Evolutionary conservation across 2,797 vertebrate species (phyloP).

Genomic region (Falco cherrug): DNA sequence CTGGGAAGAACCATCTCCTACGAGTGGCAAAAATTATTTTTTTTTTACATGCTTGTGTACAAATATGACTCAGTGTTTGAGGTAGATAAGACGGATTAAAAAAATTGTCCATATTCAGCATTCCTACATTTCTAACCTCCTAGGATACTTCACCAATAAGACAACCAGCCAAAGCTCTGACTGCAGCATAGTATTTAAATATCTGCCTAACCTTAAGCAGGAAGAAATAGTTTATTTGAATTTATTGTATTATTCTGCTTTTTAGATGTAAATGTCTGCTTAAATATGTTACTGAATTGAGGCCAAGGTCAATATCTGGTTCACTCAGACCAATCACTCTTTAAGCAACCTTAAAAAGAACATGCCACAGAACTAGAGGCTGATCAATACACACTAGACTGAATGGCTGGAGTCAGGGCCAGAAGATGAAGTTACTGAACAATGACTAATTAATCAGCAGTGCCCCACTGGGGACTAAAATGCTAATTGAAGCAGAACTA

Average conservation of each 20-base stretch:
- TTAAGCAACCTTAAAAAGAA: neutral
- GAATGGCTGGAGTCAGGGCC: conserved; percentile 16
- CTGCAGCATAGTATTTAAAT: neutral
- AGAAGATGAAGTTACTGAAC: conserved; percentile 55
- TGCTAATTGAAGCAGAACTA: conserved; percentile 58
- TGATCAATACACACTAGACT: conserved; percentile 40
- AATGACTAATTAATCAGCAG: conserved; percentile 63
- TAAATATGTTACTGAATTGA: neutral
- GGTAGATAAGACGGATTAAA: neutral
- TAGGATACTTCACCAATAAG: neutral
- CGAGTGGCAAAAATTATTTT: neutral
- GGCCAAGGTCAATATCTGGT: neutral
- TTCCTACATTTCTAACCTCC: neutral
- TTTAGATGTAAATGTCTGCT: neutral
- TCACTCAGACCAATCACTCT: neutral
- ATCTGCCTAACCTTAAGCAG: neutral
- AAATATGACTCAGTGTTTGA: neutral
- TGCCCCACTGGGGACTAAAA: neutral
- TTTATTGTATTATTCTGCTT: neutral
- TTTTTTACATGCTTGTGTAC: neutral
- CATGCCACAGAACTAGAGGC: neutral
- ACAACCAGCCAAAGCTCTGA: neutral
- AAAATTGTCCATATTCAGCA: neutral
- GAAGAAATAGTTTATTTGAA: neutral
- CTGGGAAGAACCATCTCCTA: neutral